phyloP scores from a whole-genome alignment of 2,797 vertebrate genomes.

The Petrocephalus sullivani region DNA sequence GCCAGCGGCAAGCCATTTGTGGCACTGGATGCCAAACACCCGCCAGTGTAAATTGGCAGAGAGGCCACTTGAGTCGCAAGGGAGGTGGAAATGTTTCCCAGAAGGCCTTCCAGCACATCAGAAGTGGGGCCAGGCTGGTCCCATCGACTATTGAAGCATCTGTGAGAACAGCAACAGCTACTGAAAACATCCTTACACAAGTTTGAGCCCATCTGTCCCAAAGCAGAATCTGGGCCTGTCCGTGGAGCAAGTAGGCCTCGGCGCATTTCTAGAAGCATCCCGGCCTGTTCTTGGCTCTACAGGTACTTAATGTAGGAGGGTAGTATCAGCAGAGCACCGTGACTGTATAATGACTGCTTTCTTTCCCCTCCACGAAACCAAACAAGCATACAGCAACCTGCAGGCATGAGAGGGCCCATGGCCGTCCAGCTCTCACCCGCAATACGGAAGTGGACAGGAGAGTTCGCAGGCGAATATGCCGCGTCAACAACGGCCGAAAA shows the following conservation, averaged over 20 bases:
- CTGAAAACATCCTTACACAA: not conserved
- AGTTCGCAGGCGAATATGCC: not conserved
- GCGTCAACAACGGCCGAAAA: not conserved
- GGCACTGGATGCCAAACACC: constrained; percentile 6
- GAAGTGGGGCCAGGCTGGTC: constrained; percentile 57
- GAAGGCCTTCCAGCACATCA: constrained; percentile 42
- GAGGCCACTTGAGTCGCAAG: constrained; percentile 37
- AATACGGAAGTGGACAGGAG: not conserved
- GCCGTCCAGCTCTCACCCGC: not conserved
- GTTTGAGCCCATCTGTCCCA: not conserved
- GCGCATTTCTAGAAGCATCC: constrained; percentile 45
- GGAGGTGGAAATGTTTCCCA: constrained; percentile 41
- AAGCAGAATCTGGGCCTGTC: constrained; percentile 43
- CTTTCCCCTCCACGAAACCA: constrained; percentile 63
- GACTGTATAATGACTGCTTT: constrained; percentile 60
- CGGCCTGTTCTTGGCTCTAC: constrained; percentile 62
- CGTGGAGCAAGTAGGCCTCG: constrained; percentile 63
- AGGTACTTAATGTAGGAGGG: constrained; percentile 67
- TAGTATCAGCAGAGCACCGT: constrained; percentile 60
- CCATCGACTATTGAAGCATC: constrained; percentile 68
- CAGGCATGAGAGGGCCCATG: too few species aligned
- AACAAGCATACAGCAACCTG: not conserved
- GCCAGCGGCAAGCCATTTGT: constrained; percentile 14
- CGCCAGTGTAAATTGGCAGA: constrained; percentile 17
- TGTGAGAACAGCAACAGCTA: constrained; percentile 26